These are phyloP conservation scores for Pterostichus niger DNA, from an alignment of 2,888 invertebrate genomes.

Conservation along the genomic window DNA sequence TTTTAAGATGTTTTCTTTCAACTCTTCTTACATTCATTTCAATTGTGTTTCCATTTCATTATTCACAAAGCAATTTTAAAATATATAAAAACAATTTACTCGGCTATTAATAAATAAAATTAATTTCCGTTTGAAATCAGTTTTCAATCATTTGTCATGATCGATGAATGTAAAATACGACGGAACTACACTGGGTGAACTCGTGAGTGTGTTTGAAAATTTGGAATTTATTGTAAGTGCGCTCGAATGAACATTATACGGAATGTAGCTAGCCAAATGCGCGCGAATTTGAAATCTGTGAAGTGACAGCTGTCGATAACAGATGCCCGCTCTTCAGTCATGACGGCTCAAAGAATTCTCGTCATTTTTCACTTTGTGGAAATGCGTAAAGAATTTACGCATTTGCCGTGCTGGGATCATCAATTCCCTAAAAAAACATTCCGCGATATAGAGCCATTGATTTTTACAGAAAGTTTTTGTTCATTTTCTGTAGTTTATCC, in stretches of 20 bases:
- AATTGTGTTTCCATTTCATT: slow-evolving; percentile 35
- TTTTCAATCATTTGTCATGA: slow-evolving; percentile 14
- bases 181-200: background rate
- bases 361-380: slow-evolving; percentile 46
- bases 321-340: slow-evolving; percentile 37
- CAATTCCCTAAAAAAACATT: background rate
- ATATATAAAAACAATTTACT: background rate
- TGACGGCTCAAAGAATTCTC: slow-evolving; percentile 44
- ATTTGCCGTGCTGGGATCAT: slow-evolving; percentile 5
- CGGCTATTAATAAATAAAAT: background rate
- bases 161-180: slow-evolving; percentile 1
- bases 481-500: background rate
- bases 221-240: slow-evolving; percentile 26
- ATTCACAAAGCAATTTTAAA: slow-evolving; percentile 28
- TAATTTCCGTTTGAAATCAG: slow-evolving; percentile 32
- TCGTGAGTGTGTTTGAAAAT: slow-evolving; percentile 20
- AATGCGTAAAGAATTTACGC: slow-evolving; percentile 25
- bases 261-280: slow-evolving; percentile 36
- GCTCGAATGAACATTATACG: slow-evolving; percentile 14
- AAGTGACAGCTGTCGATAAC: slow-evolving; percentile 57
- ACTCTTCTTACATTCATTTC: slow-evolving; percentile 7
- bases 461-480: slow-evolving; percentile 11
- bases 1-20: too few relatives aligned
- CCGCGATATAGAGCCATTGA: too few relatives aligned
- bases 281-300: slow-evolving; percentile 23